Evolutionary conservation across 2,888 invertebrate genomes (phyloP), one percentile per base, ranked within the genome.

Genomic region (Caenorhabditis plicata): DNA sequence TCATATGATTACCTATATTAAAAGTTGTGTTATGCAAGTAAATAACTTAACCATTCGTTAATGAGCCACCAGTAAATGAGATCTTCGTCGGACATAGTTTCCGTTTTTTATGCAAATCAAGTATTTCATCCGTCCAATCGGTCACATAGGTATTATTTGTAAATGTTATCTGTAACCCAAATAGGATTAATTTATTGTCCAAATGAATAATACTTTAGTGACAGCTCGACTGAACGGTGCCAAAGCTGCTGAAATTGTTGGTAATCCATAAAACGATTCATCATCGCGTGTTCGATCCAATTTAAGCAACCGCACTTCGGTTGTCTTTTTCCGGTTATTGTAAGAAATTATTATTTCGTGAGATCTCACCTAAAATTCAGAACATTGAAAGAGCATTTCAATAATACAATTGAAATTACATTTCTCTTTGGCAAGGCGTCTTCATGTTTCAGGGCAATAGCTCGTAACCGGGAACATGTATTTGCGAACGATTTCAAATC

Each of bases 31-130:
- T 9, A 11, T 36, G 11, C 9, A 17, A 29, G 27, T 11, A 13
- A 15, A 40, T n/a, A n/a, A n/a, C n/a, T n/a, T 20, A 4, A 49
- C 55, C 52, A 39, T 61, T 63, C 3, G 63, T 67, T 8, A 63
- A 46, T 9, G 63, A 44, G 22, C 67, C 67, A 20, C 67, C 67
- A 3, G 67, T 64, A 60, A 67, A 67, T n/a, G 46, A 40, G 22
- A 67, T 42, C 8, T 49, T 43, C 22, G 55, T 26, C 5, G 67
- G 67, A 11, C 53, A 33, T 3, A 67, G 43, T 7, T 52, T 54
- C 25, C 49, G 42, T 8, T 46, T 42, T 4, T 40, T 19, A 44
- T 53, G 47, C 20, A 66, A 38, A 29, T 32, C 11, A n/a, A 53
- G 27, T n/a, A 63, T 43, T 29, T 57, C 63, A 15, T 51, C 46